Conservation (phyloP, 2,888 invertebrate genomes). For the Coelinius sp. region DNA sequence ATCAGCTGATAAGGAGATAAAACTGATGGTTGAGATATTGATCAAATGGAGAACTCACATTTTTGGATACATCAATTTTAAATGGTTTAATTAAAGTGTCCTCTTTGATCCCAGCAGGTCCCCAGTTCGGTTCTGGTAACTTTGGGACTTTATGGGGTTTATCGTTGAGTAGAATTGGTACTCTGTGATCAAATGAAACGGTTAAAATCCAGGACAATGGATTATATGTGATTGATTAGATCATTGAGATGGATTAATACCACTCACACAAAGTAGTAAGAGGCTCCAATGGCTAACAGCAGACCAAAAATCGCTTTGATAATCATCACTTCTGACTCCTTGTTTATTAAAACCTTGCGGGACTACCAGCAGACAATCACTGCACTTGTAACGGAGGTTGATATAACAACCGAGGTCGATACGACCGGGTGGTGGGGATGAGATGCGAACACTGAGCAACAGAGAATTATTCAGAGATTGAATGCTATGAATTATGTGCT, state of each 20-base stretch:
- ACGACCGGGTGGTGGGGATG: not conserved
- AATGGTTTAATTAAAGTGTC: slow-evolving; percentile 9
- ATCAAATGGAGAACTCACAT: not conserved
- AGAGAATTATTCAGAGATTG: not conserved
- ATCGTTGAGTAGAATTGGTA: not conserved
- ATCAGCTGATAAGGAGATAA: no score
- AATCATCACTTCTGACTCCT: not conserved
- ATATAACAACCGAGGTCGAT: slow-evolving; percentile 2
- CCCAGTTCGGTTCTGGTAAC: not conserved
- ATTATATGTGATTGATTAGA: not conserved
- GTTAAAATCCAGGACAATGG: not conserved
- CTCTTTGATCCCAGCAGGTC: not conserved
- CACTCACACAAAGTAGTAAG: slow-evolving; percentile 3
- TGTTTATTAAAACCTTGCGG: not conserved
- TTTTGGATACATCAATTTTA: not conserved
- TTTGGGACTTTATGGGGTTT: not conserved
- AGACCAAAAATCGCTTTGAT: not conserved
- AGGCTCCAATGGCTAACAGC: not conserved
- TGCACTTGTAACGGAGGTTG: not conserved
- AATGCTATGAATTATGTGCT: no score
- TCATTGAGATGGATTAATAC: not conserved
- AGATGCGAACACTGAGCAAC: not conserved
- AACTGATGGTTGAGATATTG: no score
- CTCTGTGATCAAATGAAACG: not conserved
- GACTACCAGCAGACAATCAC: not conserved